Evolutionary conservation across 2,888 invertebrate species (phyloP), one percentile per base, ranked within the genome.

Genomic region (Sarcophaga subvicina): DNA sequence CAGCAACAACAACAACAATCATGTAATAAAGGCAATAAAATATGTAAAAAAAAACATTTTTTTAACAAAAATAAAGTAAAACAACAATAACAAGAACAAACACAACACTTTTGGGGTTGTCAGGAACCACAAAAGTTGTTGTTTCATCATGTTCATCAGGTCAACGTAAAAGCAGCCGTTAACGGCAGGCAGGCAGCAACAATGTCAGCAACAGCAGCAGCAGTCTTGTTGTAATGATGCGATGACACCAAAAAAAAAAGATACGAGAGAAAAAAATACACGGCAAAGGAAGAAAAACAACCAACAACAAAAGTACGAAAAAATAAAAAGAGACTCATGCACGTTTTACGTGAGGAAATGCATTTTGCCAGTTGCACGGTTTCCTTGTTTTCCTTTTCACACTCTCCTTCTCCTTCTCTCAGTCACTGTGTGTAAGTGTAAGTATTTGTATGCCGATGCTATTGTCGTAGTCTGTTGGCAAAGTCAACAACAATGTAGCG

Each of bases 321-420:
- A 37, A 37, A 14, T 49, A 47, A 72, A 72, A 66, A 66, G 47
- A 70, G 27, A 20, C 4, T 37, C 49, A 22, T 80, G 75, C 54
- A 66, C 64, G 75, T 78, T 49, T 49, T 78, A 78, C 81, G 69
- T 80, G 80, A 86, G 77, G 87, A 84, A 86, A 82, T 82, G 83
- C 84, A 87, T 83, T 91, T 90, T 92, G 92, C 91, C 92, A 92
- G 91, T 91, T 89, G 91, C 79, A 89, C 88, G 91, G 92, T 92
- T 92, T 92, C 91, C 92, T 69, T 91, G 81, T 91, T 90, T 77
- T 76, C 66, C 90, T 91, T 20, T 62, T 72, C 25, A 1, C 60
- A 1, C 22, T 22, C 22, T 22, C 22, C 22, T 20, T 47, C 47
- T 78, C 22, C 12, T 62, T 69, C 64, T 22, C 59, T 62, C 49